Percentiles rank a stretch among this genome's conserved stretches.
Conservation (phyloP, 2,113 vertebrate genomes). For the Hydrolagus affinis region DNA sequence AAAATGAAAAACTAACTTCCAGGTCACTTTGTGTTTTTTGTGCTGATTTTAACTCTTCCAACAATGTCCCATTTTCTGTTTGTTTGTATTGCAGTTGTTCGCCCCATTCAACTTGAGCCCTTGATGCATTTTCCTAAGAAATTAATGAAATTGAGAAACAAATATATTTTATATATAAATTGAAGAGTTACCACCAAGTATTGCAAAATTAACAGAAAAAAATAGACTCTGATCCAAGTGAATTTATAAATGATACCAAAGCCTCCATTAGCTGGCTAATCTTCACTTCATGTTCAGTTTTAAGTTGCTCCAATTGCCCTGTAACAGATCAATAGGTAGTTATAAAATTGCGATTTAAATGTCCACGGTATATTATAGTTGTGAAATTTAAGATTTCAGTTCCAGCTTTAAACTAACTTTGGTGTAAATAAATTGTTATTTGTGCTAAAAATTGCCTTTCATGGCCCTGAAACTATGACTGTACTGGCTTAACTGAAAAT, state of each 20-base stretch:
- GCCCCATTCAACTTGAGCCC: slow-evolving; percentile 44
- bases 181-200: slow-evolving; percentile 22
- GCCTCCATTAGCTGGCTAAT: slow-evolving; percentile 60
- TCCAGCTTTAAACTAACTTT: background rate
- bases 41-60: slow-evolving; percentile 21
- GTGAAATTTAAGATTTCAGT: too few relatives aligned
- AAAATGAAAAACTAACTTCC: slow-evolving; percentile 43
- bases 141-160: slow-evolving; percentile 16
- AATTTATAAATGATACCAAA: slow-evolving; percentile 54
- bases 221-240: background rate
- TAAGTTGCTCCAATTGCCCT: slow-evolving; percentile 61
- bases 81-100: slow-evolving; percentile 40
- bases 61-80: slow-evolving; percentile 41
- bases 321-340: slow-evolving; percentile 37
- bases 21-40: slow-evolving; percentile 37
- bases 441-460: too few relatives aligned
- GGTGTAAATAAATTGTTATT: too few relatives aligned
- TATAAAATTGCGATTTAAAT: background rate
- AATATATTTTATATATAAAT: slow-evolving; percentile 28
- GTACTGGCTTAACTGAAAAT: too few relatives aligned
- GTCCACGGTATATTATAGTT: too few relatives aligned
- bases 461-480: too few relatives aligned
- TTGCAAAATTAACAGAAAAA: slow-evolving; percentile 1
- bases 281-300: slow-evolving; percentile 58
- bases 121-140: slow-evolving; percentile 45